Conservation (phyloP, 2,797 vertebrate genomes). For the Rhabdomys pumilio region DNA sequence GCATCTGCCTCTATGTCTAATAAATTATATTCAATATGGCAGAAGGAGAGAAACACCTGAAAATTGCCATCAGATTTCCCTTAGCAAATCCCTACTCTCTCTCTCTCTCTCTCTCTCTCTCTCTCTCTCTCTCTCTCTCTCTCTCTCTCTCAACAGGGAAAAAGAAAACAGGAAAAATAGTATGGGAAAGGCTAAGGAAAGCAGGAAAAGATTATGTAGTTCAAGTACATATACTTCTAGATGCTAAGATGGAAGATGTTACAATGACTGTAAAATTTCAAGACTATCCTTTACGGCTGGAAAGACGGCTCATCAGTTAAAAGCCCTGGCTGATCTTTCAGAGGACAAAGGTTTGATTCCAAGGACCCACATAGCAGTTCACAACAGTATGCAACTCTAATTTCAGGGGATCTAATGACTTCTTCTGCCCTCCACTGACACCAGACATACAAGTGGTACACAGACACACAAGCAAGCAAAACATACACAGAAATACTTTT, state of each 20-base stretch:
- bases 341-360: neutral
- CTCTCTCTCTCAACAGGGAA: too few species aligned
- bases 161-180: neutral
- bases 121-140: too few species aligned
- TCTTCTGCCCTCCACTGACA: neutral
- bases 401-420: neutral
- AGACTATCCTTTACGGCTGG: neutral
- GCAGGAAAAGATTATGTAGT: neutral
- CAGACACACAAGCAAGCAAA: neutral
- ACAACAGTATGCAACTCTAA: neutral
- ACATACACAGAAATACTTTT: neutral
- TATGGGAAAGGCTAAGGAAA: too few species aligned
- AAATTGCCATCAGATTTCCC: neutral
- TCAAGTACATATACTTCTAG: slow-evolving; percentile 54
- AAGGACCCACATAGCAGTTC: neutral
- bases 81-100: too few species aligned
- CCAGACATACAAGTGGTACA: neutral
- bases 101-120: too few species aligned
- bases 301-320: neutral
- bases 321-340: neutral
- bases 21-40: too few species aligned
- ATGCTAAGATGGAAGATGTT: neutral
- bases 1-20: neutral
- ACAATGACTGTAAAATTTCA: slow-evolving; percentile 11
- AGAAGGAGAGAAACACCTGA: neutral